Base-by-base conservation (phyloP, 2,888 invertebrate species). In the Zhuqinia jingwanae region DNA sequence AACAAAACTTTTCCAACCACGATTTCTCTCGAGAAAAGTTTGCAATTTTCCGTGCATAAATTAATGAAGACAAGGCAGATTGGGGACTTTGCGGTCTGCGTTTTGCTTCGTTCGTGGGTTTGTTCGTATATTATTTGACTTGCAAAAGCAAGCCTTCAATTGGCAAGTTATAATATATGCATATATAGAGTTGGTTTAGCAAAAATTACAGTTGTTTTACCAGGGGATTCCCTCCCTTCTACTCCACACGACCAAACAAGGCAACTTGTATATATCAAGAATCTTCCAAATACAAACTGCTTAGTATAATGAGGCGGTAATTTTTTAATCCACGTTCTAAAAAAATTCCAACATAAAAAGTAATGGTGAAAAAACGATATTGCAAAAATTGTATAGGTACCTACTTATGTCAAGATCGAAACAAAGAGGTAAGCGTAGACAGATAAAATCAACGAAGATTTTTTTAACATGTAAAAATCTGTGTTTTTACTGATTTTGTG, bases 11-110 rank as follows among this genome's bases (percentile, higher is more conserved):
- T 17, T 27, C 53, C 53, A 65, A 84, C 65, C 83, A 84, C 83
- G 83, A 77, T 56, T n/a, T 77, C 65, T 53, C 65, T 53, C 56
- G n/a, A 76, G 65, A 30, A 20, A 65, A 45, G n/a, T 76, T 65
- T 50, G 68, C 56, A 77, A 84, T 77, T 76, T 84, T 36, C 50
- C 63, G 42, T 77, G 65, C 76, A 84, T 84, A 84, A 84, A 84
- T 84, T 84, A 84, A 68, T 82, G 68, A 84, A 56, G 27, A 45
- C n/a, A 56, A 68, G 76, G 0, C 11, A 53, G 15, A 25, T 76
- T 47, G 36, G 65, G 77, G 68, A 68, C 53, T 65, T 76, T 83
- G 82, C 47, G 79, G 80, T 80, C 8, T 68, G 25, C 20, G n/a
- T n/a, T n/a, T n/a, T n/a, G n/a, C n/a, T n/a, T n/a, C n/a, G n/a